Percentiles rank a stretch among this genome's conserved stretches.
Conservation (phyloP, 2,888 invertebrate genomes). For the Hedychridium roseum region DNA sequence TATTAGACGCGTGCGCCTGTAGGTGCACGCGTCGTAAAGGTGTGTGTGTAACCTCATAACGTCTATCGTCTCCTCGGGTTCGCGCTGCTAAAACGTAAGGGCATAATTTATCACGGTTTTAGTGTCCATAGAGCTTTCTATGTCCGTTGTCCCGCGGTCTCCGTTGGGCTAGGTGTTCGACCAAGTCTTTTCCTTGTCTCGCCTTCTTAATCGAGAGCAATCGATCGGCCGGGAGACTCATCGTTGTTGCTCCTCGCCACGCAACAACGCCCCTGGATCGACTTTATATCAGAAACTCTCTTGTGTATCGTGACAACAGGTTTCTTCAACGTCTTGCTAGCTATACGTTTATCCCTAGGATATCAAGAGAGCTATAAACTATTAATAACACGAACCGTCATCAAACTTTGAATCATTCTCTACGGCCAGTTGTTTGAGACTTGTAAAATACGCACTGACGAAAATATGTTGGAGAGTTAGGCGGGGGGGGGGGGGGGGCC, state of each 20-base stretch:
- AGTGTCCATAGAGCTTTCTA: background rate
- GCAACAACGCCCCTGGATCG: slow-evolving; percentile 5
- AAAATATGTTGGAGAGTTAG: too few species aligned
- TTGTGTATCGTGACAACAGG: too few species aligned
- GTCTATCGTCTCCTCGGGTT: slow-evolving; percentile 8
- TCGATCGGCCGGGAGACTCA: slow-evolving; percentile 17
- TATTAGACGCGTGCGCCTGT: background rate
- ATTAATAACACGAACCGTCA: too few species aligned
- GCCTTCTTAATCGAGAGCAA: slow-evolving; percentile 16
- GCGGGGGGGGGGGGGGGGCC: too few species aligned
- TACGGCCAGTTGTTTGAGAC: too few species aligned
- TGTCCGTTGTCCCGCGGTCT: background rate
- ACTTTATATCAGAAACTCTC: too few species aligned
- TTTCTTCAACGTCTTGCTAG: too few species aligned
- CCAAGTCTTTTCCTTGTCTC: too few species aligned
- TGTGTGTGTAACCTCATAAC: slow-evolving; percentile 7
- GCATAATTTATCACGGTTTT: slow-evolving; percentile 10
- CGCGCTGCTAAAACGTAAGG: slow-evolving; percentile 8
- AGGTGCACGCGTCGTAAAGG: background rate
- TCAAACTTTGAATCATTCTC: too few species aligned
- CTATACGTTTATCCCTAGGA: too few species aligned
- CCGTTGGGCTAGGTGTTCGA: background rate
- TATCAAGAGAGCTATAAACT: too few species aligned
- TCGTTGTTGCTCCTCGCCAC: slow-evolving; percentile 14
- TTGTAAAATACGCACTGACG: too few species aligned